Evolutionary conservation across 2,113 vertebrate species (phyloP), one percentile per base, ranked within the genome.

Genomic region (Cygnus buccinator): DNA sequence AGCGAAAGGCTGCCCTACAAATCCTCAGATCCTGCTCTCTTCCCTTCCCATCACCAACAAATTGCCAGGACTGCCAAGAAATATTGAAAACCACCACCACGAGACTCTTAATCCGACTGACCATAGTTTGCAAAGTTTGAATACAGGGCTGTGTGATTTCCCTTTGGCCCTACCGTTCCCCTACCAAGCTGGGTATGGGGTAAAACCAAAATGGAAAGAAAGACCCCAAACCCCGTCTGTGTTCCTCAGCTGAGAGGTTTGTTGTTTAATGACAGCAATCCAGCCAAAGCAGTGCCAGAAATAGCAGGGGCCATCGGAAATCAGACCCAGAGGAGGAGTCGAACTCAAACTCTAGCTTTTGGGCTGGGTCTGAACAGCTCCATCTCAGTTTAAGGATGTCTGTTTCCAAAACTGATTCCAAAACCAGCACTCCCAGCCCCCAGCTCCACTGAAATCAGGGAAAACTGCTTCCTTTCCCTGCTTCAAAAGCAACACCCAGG

Each of bases 401-500:
- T 71, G 17, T 23, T 58, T 81, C 59, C 46, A 81, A 74, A 57
- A 65, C 0, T 0, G 2, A 65, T 33, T 28, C 61, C 18, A 75
- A 84, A 16, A 20, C 29, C 15, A 20, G 28, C 52, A 26, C 58
- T 67, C 81, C 26, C 11, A 83, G 48, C 31, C 61, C 39, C 23
- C 21, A 57, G 33, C 58, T 61, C 35, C 62, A 48, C 1, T 26
- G 31, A 62, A 93, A 70, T 65, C 43, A 68, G 72, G 58, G 48
- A 68, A 81, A 92, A 84, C 37, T 37, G 7, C 31, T 89, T 59
- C 18, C 3, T 72, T 75, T 82, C 33, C 46, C 33, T 4, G 10
- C 14, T 2, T 3, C 23, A 50, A 0, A 1, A 84, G 12, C 23
- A 86, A 28, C 16, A 19, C 14, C 28, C 1, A 2, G 62, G 26